These are phyloP conservation scores for Struthio camelus DNA, from an alignment of 2,113 vertebrate species.

Conservation along the genomic window DNA sequence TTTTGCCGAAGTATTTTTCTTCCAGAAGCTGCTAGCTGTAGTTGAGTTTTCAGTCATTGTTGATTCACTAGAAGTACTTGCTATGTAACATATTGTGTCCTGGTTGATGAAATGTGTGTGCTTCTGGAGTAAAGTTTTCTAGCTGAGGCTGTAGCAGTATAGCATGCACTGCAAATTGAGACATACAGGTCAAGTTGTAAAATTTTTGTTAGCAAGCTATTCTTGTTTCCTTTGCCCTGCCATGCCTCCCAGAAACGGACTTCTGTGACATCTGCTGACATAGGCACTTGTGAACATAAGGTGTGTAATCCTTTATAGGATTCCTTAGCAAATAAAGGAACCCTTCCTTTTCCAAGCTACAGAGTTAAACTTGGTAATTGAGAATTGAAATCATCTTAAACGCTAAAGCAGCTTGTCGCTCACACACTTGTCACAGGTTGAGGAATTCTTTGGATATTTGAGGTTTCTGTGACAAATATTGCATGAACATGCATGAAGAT, in stretches of 20 bases:
- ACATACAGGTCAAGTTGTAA: not conserved
- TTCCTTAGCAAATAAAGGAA: not conserved
- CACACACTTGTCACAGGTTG: not conserved
- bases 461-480: not conserved
- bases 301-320: not conserved
- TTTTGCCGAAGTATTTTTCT: not conserved
- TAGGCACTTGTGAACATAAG: not conserved
- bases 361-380: not conserved
- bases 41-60: not conserved
- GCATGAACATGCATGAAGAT: not conserved
- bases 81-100: not conserved
- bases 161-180: not conserved
- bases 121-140: not conserved
- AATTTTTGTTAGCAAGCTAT: not conserved
- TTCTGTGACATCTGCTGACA: not conserved
- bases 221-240: not conserved
- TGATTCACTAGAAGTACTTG: not conserved
- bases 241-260: not conserved
- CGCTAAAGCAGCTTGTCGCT: not conserved
- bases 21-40: fast-evolving
- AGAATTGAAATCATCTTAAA: not conserved
- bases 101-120: fast-evolving
- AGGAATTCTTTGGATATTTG: not conserved
- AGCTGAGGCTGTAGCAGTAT: not conserved
- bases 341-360: not conserved